A percentile compares a stretch with the other conserved stretches of the same genome.
phyloP scores from a whole-genome alignment of 2,113 vertebrate genomes.

The Sciurus niger region DNA sequence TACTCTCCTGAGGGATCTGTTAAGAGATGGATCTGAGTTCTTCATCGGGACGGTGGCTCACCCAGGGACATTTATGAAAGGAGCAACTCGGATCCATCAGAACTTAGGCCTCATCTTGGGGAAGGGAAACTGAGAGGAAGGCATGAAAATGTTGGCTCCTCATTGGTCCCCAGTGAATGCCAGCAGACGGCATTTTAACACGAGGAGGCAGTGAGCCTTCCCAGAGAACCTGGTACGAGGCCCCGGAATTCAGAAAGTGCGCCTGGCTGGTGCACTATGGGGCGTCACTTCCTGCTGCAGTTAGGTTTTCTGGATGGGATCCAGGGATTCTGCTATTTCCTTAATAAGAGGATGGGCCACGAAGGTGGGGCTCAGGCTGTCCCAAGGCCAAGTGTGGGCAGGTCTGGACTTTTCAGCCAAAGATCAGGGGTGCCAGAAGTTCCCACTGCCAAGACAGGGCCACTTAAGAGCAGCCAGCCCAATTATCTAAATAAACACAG shows the following conservation, averaged over 20 bases:
- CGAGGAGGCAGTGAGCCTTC: neutral
- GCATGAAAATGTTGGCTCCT: neutral
- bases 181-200: neutral
- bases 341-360: constrained; percentile 68
- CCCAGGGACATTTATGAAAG: neutral
- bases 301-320: constrained; percentile 43
- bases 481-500: constrained; percentile 74
- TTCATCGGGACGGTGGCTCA: neutral
- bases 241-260: neutral
- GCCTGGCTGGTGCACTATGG: rapidly evolving
- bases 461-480: constrained; percentile 68
- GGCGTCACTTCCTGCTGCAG: neutral
- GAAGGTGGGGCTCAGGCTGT: constrained; percentile 39
- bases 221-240: neutral
- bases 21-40: neutral
- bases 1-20: no score
- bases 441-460: constrained; percentile 69
- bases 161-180: neutral
- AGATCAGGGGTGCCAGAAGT: constrained; percentile 70
- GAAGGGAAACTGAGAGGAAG: neutral
- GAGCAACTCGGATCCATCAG: neutral
- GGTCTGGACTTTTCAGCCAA: constrained; percentile 75
- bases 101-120: neutral
- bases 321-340: constrained; percentile 65
- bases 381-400: constrained; percentile 75